Conservation (phyloP, 2,888 invertebrate species). For the Aproaerema taeniolella region DNA sequence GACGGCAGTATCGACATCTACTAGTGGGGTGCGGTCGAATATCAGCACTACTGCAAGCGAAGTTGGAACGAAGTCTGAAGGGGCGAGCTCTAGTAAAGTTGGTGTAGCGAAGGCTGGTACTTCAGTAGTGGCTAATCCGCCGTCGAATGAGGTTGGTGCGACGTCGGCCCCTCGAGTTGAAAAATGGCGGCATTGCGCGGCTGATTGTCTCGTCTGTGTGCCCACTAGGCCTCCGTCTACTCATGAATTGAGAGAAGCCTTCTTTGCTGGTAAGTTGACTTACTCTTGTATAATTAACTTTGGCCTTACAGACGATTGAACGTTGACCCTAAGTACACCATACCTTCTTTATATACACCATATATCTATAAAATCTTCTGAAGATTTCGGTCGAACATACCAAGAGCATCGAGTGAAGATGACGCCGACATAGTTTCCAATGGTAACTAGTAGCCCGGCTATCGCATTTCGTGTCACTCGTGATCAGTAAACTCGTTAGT, state of each 20-base stretch:
- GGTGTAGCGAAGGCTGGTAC: background rate
- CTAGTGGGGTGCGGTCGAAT: slow-evolving; percentile 3
- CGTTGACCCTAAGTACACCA: no score
- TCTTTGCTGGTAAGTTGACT: slow-evolving; percentile 53
- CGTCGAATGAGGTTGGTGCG: slow-evolving; percentile 15
- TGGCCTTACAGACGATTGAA: no score
- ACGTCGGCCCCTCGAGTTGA: slow-evolving; percentile 9
- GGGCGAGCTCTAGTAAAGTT: slow-evolving; percentile 2
- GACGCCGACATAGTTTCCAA: no score
- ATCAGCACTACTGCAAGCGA: slow-evolving; percentile 9
- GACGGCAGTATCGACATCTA: background rate
- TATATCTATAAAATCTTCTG: no score
- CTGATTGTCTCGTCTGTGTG: slow-evolving; percentile 59
- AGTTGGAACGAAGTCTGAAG: background rate
- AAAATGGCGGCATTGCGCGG: slow-evolving; percentile 49
- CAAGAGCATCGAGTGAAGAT: no score
- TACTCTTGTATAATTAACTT: no score
- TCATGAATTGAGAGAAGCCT: slow-evolving; percentile 65
- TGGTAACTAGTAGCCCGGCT: no score
- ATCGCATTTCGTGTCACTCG: no score
- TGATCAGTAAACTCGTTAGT: no score
- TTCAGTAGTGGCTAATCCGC: background rate
- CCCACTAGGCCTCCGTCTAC: slow-evolving; percentile 58
- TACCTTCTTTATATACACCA: no score
- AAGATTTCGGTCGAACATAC: no score